Evolutionary conservation across 92 coral and sea anemone genomes (phyloP), one percentile per base, ranked within the genome.

Genomic region (Actinostola sp.): DNA sequence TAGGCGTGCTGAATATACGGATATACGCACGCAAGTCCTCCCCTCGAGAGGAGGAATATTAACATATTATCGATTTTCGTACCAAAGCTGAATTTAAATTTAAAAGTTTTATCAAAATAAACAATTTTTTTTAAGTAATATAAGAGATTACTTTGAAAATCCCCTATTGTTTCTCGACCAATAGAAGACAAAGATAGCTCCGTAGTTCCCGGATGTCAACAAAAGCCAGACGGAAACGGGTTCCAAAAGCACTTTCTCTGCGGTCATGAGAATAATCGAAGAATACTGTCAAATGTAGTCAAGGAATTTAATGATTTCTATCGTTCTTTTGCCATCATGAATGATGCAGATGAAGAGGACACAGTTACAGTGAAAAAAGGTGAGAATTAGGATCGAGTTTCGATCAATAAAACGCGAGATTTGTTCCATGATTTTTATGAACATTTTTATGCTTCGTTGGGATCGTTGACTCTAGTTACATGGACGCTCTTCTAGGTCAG

Each of bases 151-250:
- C 49, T 68, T 51, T 45, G 46, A 68, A 73, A 77, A 77, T 34
- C 46, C 33, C 60, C 54, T 48, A 59, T 86, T 86, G 91, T 84
- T 8, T 68, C 35, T 53, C 34, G 54, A 58, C 95, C 91, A 85
- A 89, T 89, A 65, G 71, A 41, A 57, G 39, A 59, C 61, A 21
- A n/a, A 70, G 69, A 76, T 64, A 42, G 16, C 33, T 57, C 28
- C 21, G 38, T 61, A 86, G 61, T 81, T 59, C 96, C 92, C 89
- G 76, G 86, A 87, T 78, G 66, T 73, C 86, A 89, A 82, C 96
- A 89, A 63, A n/a, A 61, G 54, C 27, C 32, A 75, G 72, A 75
- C 81, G 96, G 86, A 86, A 84, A 78, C 77, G 73, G 81, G 76
- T 52, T 61, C 14, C 53, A 44, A 68, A 21, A 33, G 39, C 60